A percentile compares a stretch with the other conserved stretches of the same genome.
Evolutionary conservation across 2,113 vertebrate species (phyloP).

Genomic region (Corythaeola cristata): DNA sequence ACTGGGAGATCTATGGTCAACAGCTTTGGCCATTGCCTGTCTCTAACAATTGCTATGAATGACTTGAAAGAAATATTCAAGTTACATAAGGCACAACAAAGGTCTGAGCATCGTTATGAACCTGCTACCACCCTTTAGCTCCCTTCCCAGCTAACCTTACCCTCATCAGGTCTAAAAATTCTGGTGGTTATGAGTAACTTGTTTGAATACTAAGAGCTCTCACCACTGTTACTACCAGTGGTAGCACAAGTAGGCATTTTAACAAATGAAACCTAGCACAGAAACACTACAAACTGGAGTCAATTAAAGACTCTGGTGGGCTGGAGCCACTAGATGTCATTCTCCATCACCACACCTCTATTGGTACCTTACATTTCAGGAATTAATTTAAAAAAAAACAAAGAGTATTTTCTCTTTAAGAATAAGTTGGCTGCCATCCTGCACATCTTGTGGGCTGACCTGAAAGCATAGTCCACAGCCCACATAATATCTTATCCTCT

Average conservation of each 20-base stretch:
- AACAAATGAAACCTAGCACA: neutral
- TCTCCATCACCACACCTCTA: neutral
- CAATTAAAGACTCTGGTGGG: neutral
- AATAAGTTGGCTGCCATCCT: neutral
- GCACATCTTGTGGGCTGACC: conserved; percentile 7
- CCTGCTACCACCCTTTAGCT: neutral
- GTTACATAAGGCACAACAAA: neutral
- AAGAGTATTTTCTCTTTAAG: neutral
- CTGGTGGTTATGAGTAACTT: neutral
- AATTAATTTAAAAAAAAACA: conserved; percentile 19
- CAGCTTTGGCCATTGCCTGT: neutral
- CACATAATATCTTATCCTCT: neutral
- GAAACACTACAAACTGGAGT: neutral
- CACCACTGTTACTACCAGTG: neutral
- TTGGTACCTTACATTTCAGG: neutral
- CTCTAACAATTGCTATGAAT: neutral
- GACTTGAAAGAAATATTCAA: neutral
- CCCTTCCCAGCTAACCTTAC: neutral
- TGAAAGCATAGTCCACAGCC: neutral
- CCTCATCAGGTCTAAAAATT: neutral
- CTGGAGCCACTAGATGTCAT: neutral
- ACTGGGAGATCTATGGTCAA: neutral
- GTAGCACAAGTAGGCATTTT: neutral
- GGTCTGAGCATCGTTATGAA: neutral
- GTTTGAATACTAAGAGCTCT: neutral